Base-by-base conservation (phyloP, 2,113 vertebrate genomes). In the Thymallus thymallus region DNA sequence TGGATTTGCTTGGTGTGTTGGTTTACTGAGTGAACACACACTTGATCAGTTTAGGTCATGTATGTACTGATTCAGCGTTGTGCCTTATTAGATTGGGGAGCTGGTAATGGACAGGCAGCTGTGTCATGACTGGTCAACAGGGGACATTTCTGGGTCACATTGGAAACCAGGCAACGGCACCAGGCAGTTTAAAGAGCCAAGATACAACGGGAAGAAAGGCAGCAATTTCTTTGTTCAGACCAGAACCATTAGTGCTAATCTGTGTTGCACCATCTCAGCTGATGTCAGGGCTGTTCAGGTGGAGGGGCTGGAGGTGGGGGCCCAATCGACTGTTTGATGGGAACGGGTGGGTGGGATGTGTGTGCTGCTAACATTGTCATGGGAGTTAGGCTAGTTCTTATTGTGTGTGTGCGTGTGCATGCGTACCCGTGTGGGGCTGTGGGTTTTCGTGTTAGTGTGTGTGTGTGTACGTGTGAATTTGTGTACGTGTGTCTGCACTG, bases 21-120 rank as follows among this genome's bases (percentile, higher is more conserved):
- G n/a, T 60, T 60, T 60, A 60, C 56, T 60, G 56, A 60, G 56
- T 60, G n/a, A 22, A 60, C n/a, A 60, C 77, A 83, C 56, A 60
- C 56, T 60, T 60, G 56, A 60, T 60, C 56, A 60, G 9, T 60
- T 60, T 60, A 60, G 56, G n/a, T 60, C n/a, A 60, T 79, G 56
- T 7, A 22, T 60, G 56, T 60, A 13, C 56, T 60, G 56, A n/a
- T 22, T 7, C 56, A 23, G 56, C 0, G 7, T 22, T 60, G 56
- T 68, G 88, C 55, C 26, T 82, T 86, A 91, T 91, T 86, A 84
- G 80, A 88, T 91, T 84, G 69, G 74, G 79, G 72, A 83, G 79
- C 88, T 87, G 29, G 84, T 88, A 86, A 89, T 85, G 85, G 89
- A 91, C 87, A 90, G 82, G 72, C 85, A 85, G 88, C 88, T 83